A percentile compares a stretch with the other conserved stretches of the same genome.
phyloP scores from a whole-genome alignment of 2,888 invertebrate genomes.

The Aromia moschata region DNA sequence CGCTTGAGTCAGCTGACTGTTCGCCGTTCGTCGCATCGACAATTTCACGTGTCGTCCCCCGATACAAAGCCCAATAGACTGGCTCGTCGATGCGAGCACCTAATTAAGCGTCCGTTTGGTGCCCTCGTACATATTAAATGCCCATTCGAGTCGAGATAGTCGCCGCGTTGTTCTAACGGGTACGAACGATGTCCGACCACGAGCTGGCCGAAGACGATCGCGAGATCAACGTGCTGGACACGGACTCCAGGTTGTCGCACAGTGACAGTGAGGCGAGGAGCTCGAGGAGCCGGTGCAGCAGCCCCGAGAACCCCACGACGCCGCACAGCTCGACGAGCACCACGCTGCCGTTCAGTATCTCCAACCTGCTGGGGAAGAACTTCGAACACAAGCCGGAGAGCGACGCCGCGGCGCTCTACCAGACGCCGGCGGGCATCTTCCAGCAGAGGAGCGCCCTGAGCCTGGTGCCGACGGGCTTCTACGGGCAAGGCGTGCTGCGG shows the following conservation, averaged over 20 bases:
- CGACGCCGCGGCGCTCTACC: constrained; percentile 49
- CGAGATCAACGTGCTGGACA: constrained; percentile 74
- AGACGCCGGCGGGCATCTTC: constrained; percentile 53
- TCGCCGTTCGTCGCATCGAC: constrained; percentile 26
- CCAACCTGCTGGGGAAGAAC: constrained; percentile 79
- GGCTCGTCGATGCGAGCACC: neutral
- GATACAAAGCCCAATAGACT: neutral
- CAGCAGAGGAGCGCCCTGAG: constrained; percentile 55
- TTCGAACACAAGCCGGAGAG: constrained; percentile 70
- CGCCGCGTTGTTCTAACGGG: neutral
- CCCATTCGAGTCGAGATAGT: neutral
- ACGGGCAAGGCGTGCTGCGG: constrained; percentile 77
- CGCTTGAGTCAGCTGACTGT: constrained; percentile 44
- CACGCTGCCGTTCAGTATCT: constrained; percentile 82
- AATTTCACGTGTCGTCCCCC: constrained; percentile 8
- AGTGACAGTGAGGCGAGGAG: constrained; percentile 71
- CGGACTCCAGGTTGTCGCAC: constrained; percentile 70
- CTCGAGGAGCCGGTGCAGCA: constrained; percentile 59
- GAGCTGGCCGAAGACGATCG: constrained; percentile 68
- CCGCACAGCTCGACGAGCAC: constrained; percentile 64
- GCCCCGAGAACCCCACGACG: constrained; percentile 64
- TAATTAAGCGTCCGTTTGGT: neutral
- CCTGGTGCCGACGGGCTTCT: constrained; percentile 63
- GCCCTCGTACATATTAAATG: neutral
- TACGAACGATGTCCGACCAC: constrained; percentile 60